Percentiles rank a stretch among this genome's conserved stretches.
These are phyloP conservation scores for Pollimyrus isidori DNA, from an alignment of 2,113 vertebrate species.

Conservation along the genomic window DNA sequence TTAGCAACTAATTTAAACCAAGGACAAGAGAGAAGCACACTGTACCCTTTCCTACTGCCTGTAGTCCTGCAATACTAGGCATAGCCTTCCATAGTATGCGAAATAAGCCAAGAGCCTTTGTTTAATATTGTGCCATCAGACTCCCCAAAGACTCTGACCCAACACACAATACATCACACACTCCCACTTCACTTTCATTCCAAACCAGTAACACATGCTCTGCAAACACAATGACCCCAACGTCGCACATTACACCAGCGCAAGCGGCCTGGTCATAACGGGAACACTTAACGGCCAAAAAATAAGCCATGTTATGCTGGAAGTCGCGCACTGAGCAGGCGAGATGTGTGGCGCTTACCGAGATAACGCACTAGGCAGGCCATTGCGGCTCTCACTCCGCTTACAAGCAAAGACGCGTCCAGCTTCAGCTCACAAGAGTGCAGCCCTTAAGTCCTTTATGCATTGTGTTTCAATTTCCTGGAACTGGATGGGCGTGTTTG, in stretches of 20 bases:
- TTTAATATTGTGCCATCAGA: background rate
- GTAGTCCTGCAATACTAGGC: background rate
- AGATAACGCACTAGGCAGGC: background rate
- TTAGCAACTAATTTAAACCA: background rate
- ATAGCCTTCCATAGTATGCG: background rate
- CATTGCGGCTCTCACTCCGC: background rate
- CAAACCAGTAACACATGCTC: background rate
- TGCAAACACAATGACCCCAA: background rate
- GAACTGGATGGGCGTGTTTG: conserved; percentile 5
- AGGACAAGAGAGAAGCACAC: background rate
- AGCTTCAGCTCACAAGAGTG: background rate
- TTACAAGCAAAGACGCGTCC: background rate
- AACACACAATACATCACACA: background rate
- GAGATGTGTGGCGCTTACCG: background rate
- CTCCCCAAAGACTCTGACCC: background rate
- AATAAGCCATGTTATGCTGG: background rate
- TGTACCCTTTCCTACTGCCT: background rate
- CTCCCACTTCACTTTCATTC: background rate
- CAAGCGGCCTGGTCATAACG: background rate
- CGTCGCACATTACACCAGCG: background rate
- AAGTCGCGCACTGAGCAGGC: background rate
- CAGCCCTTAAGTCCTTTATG: conserved; percentile 17
- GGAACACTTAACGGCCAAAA: background rate
- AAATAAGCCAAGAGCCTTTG: background rate
- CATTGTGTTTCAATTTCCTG: conserved; percentile 17